Evolutionary conservation across 2,888 invertebrate genomes (phyloP).

Genomic region (Malthinus seriepunctatus): DNA sequence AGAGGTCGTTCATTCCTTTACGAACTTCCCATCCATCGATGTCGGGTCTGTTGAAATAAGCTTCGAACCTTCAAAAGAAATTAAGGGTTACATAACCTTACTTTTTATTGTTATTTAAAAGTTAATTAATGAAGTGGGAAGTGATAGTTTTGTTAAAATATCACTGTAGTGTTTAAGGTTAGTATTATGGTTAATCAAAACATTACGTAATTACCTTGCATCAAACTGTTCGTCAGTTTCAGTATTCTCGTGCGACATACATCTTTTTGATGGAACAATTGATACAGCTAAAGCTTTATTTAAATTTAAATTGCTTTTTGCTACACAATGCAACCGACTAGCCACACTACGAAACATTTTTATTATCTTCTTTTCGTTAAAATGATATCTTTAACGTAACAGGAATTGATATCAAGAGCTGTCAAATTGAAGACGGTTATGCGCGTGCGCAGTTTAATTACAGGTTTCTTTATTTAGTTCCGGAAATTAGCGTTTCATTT

Average conservation of each 20-base stretch:
- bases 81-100: neutral
- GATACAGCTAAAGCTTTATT: conserved; percentile 38
- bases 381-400: neutral
- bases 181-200: conserved; percentile 42
- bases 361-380: neutral
- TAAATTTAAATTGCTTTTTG: conserved; percentile 45
- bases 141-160: neutral
- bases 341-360: conserved; percentile 60
- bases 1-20: conserved; percentile 86
- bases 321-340: conserved; percentile 51
- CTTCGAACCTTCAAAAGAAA: conserved; percentile 66
- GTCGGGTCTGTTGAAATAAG: conserved; percentile 82
- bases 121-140: neutral
- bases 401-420: too few relatives aligned
- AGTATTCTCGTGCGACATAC: conserved; percentile 54
- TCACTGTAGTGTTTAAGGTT: neutral
- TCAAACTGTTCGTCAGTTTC: conserved; percentile 89
- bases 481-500: too few relatives aligned
- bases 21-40: conserved; percentile 96
- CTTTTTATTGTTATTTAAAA: neutral
- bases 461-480: too few relatives aligned
- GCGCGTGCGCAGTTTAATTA: too few relatives aligned
- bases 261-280: conserved; percentile 36
- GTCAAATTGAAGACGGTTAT: too few relatives aligned
- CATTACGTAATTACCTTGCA: conserved; percentile 65